Percentiles rank a stretch among this genome's conserved stretches.
These are phyloP conservation scores for Zenarchopterus dispar DNA, from an alignment of 2,797 vertebrate species.

Conservation along the genomic window DNA sequence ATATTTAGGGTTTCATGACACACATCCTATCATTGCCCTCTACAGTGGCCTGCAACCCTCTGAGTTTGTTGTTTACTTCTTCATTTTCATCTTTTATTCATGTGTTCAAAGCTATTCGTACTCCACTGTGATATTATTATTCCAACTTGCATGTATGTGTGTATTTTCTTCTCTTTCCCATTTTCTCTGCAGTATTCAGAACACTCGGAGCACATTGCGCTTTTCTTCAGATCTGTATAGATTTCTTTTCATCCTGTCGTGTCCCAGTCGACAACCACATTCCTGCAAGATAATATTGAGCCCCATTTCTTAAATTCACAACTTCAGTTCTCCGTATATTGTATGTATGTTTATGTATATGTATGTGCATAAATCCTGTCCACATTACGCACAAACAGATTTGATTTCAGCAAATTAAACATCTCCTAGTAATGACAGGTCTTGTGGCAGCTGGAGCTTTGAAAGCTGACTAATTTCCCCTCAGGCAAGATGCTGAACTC, in stretches of 20 bases:
- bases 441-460: no score
- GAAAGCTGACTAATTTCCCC: no score
- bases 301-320: conserved; percentile 35
- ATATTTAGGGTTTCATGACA: conserved; percentile 32
- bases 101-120: conserved; percentile 20
- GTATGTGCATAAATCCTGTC: no score
- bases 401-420: no score
- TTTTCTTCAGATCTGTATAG: conserved; percentile 24
- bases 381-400: no score
- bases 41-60: conserved; percentile 1
- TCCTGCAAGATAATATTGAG: conserved; percentile 25
- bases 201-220: conserved; percentile 16
- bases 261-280: conserved; percentile 42
- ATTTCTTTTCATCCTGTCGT: conserved; percentile 37
- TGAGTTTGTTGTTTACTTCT: conserved; percentile 9
- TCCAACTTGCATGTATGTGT: conserved; percentile 17
- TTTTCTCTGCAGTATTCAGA: conserved; percentile 14
- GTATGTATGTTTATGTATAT: not conserved
- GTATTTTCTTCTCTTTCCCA: conserved; percentile 11
- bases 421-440: no score
- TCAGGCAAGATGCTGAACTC: no score
- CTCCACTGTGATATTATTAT: conserved; percentile 11
- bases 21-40: not conserved
- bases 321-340: conserved; percentile 25
- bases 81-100: conserved; percentile 37